A percentile compares a stretch with the other conserved stretches of the same genome.
Evolutionary conservation across 2,113 vertebrate species (phyloP).

Genomic region (Oncorhynchus gorbuscha): DNA sequence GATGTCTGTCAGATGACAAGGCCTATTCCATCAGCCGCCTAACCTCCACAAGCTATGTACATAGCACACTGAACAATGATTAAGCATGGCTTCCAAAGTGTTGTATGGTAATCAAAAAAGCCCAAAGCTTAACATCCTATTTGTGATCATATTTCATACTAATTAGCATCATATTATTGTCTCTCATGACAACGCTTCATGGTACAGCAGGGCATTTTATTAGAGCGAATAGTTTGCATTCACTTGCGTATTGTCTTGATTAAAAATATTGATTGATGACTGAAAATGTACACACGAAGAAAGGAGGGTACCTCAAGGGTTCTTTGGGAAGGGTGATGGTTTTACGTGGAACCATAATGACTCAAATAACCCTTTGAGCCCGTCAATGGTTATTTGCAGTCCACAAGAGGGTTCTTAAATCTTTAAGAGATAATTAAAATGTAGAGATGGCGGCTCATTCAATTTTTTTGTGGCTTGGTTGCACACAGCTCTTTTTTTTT

Average conservation of each 20-base stretch:
- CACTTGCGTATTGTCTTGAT: neutral
- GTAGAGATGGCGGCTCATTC: too few relatives aligned
- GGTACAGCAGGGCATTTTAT: neutral
- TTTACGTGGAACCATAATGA: too few relatives aligned
- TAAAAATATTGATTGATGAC: neutral
- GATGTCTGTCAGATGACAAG: constrained; percentile 41
- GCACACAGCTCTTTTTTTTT: too few relatives aligned
- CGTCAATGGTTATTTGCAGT: too few relatives aligned
- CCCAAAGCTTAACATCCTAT: constrained; percentile 57
- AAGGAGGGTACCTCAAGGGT: too few relatives aligned
- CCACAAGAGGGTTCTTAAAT: too few relatives aligned
- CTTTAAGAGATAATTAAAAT: too few relatives aligned
- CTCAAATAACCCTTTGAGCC: too few relatives aligned
- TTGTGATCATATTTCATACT: constrained; percentile 58
- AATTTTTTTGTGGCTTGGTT: too few relatives aligned
- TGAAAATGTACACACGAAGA: neutral
- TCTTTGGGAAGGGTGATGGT: too few relatives aligned
- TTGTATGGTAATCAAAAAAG: constrained; percentile 51
- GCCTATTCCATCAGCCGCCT: constrained; percentile 49
- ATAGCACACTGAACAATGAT: constrained; percentile 57
- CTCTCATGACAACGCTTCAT: constrained; percentile 46
- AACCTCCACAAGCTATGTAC: constrained; percentile 38
- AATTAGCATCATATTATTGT: constrained; percentile 56
- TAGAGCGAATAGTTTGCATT: neutral
- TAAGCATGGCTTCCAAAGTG: constrained; percentile 49